Evolutionary conservation across 2,797 vertebrate species (phyloP).

Genomic region (Gobionotothen gibberifrons): DNA sequence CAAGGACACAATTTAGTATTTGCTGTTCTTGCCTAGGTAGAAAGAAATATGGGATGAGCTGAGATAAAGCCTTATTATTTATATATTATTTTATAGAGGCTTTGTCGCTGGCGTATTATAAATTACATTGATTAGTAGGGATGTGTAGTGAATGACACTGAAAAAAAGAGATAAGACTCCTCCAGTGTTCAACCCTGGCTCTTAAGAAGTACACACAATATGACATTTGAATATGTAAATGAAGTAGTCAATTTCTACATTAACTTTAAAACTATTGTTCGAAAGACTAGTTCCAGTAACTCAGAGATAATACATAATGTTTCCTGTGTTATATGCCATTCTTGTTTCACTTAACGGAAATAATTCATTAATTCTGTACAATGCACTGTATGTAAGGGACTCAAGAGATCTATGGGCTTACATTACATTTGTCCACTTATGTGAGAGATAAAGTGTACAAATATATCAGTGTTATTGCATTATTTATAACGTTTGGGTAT

Average conservation of each 20-base stretch:
- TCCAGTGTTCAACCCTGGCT: neutral
- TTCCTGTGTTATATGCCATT: neutral
- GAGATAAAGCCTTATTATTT: neutral
- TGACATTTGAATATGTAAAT: neutral
- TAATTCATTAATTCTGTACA: neutral
- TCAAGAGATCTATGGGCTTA: too few species aligned
- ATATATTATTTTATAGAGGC: too few species aligned
- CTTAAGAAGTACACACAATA: neutral
- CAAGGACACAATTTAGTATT: neutral
- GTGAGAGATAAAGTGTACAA: too few species aligned
- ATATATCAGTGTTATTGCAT: too few species aligned
- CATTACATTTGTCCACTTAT: too few species aligned
- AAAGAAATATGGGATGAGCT: constrained; percentile 1
- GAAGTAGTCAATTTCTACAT: neutral
- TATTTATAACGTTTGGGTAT: too few species aligned
- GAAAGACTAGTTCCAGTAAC: neutral
- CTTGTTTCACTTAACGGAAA: neutral
- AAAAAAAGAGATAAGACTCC: neutral
- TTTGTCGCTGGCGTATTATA: too few species aligned
- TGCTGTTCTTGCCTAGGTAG: neutral
- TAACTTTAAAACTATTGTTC: too few species aligned
- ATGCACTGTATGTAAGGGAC: too few species aligned
- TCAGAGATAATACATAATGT: neutral
- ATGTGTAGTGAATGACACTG: neutral
- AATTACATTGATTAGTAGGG: neutral